Base-by-base conservation (phyloP, 1,140 invertebrate genomes). In the Planococcus citri region DNA sequence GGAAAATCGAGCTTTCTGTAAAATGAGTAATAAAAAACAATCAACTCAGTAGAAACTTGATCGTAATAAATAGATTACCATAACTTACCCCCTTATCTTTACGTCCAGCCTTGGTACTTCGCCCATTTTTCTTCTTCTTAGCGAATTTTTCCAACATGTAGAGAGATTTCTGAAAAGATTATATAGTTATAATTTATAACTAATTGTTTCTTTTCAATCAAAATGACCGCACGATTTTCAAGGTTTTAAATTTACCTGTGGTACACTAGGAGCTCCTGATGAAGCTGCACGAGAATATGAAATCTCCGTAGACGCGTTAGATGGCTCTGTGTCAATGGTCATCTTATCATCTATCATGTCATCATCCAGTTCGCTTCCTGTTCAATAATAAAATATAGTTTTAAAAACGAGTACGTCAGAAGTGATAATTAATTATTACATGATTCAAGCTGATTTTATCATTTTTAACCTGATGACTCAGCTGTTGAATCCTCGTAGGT, bases 111-210 rank as follows among this genome's bases (percentile, higher is more conserved):
- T 90, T 91, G 38, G 83, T 82, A 37, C 78, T 41, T 84, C 85
- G 21, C 89, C 83, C 58, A 90, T 84, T 77, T 86, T 86, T 64
- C 0, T 85, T 85, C 79, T 88, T 86, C 75, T 86, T 86, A 68
- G 90, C 85, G 24, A 83, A 82, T 74, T 90, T 90, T 78, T 91
- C 88, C 75, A 86, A 82, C 85, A 90, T 88, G 73, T 90, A 91
- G 12, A 90, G 79, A 73, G 85, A 87, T 73, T 85, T 82, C 0
- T 82, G 80, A 25, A 71, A 68, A 24, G n/a, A 57, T 58, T 21
- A 24, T 64, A 64, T 24, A 6, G 3, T 64, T 10, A 20, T 24
- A 64, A 14, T 3, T 6, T 64, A 25, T n/a, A 64, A 17, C 9
- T 24, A 64, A 64, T 24, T 10, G 24, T 24, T 64, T 20, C 10